Evolutionary conservation across 2,113 vertebrate genomes (phyloP).

Genomic region (Barbus barbus): DNA sequence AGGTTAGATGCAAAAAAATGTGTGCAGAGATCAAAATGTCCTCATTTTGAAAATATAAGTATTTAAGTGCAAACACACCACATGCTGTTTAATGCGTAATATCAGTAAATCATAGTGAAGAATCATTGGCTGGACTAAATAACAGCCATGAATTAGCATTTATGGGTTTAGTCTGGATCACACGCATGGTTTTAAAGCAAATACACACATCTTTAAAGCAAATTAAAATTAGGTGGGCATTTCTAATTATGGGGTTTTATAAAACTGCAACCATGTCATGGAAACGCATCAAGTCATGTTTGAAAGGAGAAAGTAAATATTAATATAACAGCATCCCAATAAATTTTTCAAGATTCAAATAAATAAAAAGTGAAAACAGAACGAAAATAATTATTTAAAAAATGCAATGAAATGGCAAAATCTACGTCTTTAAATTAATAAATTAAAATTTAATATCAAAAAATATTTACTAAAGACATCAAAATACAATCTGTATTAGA

Average conservation of each 20-base stretch:
- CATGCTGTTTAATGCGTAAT: neutral
- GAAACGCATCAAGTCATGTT: no score
- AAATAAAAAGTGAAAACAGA: no score
- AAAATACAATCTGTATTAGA: neutral
- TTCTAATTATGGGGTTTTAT: neutral
- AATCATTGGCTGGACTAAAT: neutral
- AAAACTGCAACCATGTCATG: no score
- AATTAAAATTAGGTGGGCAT: neutral
- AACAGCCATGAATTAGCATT: constrained; percentile 19
- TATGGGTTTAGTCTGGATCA: constrained; percentile 23
- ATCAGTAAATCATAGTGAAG: constrained; percentile 18
- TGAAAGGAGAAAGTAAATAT: no score
- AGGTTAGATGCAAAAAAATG: constrained; percentile 5
- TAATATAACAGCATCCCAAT: no score
- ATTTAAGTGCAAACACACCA: neutral
- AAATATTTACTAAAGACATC: neutral
- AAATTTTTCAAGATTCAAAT: no score
- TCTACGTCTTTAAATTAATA: neutral
- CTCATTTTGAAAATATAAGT: neutral
- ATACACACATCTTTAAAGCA: neutral
- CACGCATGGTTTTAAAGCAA: neutral
- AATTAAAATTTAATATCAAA: no score
- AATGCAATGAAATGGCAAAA: no score
- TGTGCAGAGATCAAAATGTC: neutral
- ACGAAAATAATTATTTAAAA: no score